phyloP scores from a whole-genome alignment of 2,888 invertebrate genomes.

The Galerucella calmariensis region DNA sequence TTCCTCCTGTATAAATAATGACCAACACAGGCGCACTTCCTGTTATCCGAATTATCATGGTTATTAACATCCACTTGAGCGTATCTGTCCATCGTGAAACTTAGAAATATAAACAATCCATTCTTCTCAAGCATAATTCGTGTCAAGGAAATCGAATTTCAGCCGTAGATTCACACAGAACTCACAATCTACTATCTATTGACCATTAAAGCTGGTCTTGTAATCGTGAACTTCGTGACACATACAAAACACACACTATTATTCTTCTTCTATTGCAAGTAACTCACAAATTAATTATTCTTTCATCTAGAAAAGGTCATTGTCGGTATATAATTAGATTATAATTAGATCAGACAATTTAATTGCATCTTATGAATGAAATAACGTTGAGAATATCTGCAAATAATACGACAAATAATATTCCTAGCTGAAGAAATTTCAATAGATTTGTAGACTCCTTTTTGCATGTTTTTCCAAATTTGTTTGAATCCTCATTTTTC shows the following conservation, averaged over 20 bases:
- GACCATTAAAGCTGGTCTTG: conserved; percentile 31
- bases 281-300: conserved; percentile 3
- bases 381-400: not conserved
- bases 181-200: conserved; percentile 40
- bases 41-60: not conserved
- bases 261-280: not conserved
- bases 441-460: too few relatives aligned
- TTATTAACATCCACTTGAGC: not conserved
- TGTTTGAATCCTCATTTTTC: too few relatives aligned
- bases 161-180: conserved; percentile 40
- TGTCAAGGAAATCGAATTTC: conserved; percentile 42
- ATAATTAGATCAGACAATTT: not conserved
- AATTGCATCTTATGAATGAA: not conserved
- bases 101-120: conserved; percentile 24
- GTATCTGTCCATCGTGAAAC: conserved; percentile 20
- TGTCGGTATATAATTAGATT: conserved; percentile 12
- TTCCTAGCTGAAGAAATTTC: too few relatives aligned
- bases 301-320: conserved; percentile 29
- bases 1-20: too few relatives aligned
- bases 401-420: too few relatives aligned
- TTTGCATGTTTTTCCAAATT: too few relatives aligned
- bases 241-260: conserved; percentile 20
- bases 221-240: conserved; percentile 43
- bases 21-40: not conserved
- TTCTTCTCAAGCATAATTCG: conserved; percentile 34